These are phyloP conservation scores for Nebria ingens DNA, from an alignment of 1,140 invertebrate species.

Conservation along the genomic window DNA sequence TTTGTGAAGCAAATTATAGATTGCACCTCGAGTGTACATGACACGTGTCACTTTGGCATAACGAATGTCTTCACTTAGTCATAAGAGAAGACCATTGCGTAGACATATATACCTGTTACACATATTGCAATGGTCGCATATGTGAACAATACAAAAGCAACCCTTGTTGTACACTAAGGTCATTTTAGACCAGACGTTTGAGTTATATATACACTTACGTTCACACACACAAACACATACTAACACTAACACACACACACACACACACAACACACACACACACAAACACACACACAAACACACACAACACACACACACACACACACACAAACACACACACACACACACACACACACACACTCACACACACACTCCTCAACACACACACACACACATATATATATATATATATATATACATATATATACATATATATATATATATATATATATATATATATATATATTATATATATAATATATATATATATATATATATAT, in stretches of 20 bases:
- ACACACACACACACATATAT: neutral
- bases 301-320: neutral
- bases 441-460: neutral
- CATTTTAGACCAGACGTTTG: no score
- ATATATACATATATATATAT: neutral
- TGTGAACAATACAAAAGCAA: no score
- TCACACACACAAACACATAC: no score
- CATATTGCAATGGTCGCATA: no score
- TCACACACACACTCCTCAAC: neutral
- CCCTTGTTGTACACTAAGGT: no score
- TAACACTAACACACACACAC: slow-evolving; percentile 11
- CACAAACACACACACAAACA: neutral
- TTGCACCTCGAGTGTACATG: neutral
- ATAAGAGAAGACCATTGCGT: neutral
- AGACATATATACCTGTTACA: neutral
- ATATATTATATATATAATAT: no score
- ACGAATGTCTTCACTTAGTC: slow-evolving; percentile 3
- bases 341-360: neutral
- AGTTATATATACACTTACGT: no score
- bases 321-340: no score
- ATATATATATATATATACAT: no score
- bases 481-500: no score
- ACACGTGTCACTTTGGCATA: slow-evolving; percentile 1
- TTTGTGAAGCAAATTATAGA: neutral
- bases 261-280: slow-evolving; percentile 12